Base-by-base conservation (phyloP, 2,113 vertebrate species). In the Mandrillus leucophaeus region DNA sequence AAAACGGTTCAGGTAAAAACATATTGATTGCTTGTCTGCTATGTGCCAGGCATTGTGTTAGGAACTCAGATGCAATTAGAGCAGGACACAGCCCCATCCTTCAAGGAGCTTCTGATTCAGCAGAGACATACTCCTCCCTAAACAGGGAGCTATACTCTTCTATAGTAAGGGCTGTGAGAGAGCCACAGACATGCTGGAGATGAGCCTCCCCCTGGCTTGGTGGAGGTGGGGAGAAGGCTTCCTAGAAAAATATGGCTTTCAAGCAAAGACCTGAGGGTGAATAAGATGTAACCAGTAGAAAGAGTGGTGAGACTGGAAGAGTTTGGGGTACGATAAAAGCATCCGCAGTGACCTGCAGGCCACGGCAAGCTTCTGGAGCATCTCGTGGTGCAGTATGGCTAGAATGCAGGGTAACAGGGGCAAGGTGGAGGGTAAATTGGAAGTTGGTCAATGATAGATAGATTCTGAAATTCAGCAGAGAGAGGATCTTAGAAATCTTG, bases 81-180 rank as follows among this genome's bases (percentile, higher is more conserved):
- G 38, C 11, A 9, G 85, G 50, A 40, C 18, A 40, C 7, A 55
- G 59, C 25, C 5, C 6, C 7, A 10, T 23, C 75, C 20, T 90
- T 35, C 17, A 2, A 48, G 43, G 43, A 20, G 25, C 38, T 68
- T 11, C 0, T 7, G 32, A 68, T 22, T 11, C 6, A 40, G 32
- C 48, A 10, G 40, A 48, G 61, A 64, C 27, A 32, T 2, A 6
- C 12, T 32, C 61, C 30, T 64, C 27, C 61, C 61, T 32, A 32
- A 32, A 64, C 61, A 32, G 27, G 61, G 27, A 64, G 61, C 27
- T 32, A 14, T 32, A 32, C 4, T 43, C 30, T 50, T 50, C 35
- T 1, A 27, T 0, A 10, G 22, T 1, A 3, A 72, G 14, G 38
- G 48, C 3, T 1, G 2, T 9, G 17, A 38, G 4, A 35, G 48